A percentile compares a stretch with the other conserved stretches of the same genome.
Conservation (phyloP, 2,113 vertebrate genomes). For the Apteryx owenii region DNA sequence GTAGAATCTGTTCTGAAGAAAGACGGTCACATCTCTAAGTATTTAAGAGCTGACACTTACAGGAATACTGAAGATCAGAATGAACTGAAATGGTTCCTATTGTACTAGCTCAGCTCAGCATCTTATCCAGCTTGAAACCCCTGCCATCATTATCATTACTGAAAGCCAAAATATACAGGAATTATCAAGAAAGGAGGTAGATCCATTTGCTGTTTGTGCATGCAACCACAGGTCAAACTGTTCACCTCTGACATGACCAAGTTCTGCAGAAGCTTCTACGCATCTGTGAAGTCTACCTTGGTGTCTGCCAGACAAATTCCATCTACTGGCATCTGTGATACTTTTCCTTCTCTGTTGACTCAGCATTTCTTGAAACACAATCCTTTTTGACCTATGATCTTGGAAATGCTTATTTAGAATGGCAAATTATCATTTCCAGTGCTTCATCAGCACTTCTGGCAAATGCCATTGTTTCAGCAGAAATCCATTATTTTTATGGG, state of each 20-base stretch:
- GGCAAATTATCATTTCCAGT: slow-evolving; percentile 50
- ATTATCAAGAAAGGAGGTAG: not conserved
- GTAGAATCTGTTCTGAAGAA: not conserved
- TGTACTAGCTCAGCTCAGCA: not conserved
- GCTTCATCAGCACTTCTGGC: slow-evolving; percentile 34
- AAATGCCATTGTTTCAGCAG: not conserved
- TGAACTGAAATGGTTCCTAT: not conserved
- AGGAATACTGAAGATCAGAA: not conserved
- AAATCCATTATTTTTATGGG: slow-evolving; percentile 23
- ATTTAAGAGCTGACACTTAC: not conserved
- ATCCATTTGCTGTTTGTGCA: not conserved
- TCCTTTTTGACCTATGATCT: slow-evolving; percentile 2
- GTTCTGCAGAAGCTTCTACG: not conserved
- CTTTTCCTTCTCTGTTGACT: slow-evolving; percentile 14
- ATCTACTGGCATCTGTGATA: not conserved
- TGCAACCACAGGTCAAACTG: not conserved
- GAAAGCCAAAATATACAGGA: not conserved
- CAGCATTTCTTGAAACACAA: slow-evolving; percentile 58
- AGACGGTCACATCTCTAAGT: not conserved
- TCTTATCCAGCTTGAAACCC: not conserved
- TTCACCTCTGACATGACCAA: not conserved
- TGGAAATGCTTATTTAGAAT: slow-evolving; percentile 56
- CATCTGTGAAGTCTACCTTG: not conserved
- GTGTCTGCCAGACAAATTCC: not conserved
- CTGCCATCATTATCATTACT: not conserved